These are phyloP conservation scores for Pangasianodon gigas DNA, from an alignment of 2,113 vertebrate genomes.

Conservation along the genomic window DNA sequence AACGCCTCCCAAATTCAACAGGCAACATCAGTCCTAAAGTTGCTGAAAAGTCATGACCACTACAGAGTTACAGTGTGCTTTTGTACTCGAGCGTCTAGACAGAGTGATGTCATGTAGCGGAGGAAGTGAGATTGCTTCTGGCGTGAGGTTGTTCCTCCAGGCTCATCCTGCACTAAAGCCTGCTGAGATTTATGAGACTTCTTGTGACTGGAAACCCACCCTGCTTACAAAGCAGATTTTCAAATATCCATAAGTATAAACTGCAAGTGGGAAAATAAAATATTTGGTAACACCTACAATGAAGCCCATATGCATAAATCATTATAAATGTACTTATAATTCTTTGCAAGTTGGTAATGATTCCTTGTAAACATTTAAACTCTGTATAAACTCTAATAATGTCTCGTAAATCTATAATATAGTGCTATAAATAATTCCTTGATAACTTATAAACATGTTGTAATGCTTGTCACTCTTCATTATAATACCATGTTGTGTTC, in stretches of 20 bases:
- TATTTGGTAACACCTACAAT: background rate
- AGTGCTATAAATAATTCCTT: background rate
- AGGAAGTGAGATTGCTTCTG: constrained; percentile 47
- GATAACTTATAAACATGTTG: background rate
- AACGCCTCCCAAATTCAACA: constrained; percentile 48
- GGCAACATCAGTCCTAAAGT: background rate
- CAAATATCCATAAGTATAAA: background rate
- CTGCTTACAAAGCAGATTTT: background rate
- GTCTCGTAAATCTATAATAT: background rate
- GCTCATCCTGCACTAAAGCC: constrained; percentile 32
- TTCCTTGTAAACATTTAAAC: background rate
- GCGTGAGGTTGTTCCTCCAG: constrained; percentile 34
- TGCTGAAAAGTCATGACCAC: constrained; percentile 53
- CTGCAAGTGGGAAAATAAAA: background rate
- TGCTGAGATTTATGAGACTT: constrained; percentile 43
- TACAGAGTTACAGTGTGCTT: constrained; percentile 57
- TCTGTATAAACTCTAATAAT: background rate
- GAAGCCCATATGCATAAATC: background rate
- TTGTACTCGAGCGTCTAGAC: constrained; percentile 59
- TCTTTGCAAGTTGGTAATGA: background rate
- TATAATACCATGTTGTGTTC: background rate
- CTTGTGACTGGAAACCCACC: constrained; percentile 18
- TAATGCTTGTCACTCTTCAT: background rate
- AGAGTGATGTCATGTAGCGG: constrained; percentile 65
- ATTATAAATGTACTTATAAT: background rate